A percentile compares a stretch with the other conserved stretches of the same genome.
Conservation (phyloP, 2,888 invertebrate genomes). For the Aphrophora alni region DNA sequence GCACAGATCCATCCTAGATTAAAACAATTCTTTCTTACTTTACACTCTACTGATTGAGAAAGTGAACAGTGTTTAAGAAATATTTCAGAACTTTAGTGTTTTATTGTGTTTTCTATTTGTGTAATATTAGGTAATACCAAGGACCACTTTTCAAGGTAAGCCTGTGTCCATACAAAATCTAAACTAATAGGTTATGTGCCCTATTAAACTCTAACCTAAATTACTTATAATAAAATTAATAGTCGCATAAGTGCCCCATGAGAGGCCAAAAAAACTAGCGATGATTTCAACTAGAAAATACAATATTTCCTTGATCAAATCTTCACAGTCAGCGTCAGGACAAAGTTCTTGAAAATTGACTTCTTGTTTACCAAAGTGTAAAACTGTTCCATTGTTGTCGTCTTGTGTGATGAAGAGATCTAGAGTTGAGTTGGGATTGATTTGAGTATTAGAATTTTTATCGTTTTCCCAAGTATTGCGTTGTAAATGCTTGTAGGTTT, state of each 20-base stretch:
- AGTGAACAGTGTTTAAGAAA: too few species aligned
- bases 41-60: too few species aligned
- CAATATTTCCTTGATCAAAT: not conserved
- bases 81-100: too few species aligned
- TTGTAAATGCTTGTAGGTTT: not conserved
- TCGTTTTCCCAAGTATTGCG: not conserved
- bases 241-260: not conserved
- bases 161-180: too few species aligned
- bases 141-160: too few species aligned
- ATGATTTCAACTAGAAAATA: not conserved
- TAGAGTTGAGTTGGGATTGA: not conserved
- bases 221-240: not conserved
- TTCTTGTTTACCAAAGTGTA: not conserved
- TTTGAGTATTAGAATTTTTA: not conserved
- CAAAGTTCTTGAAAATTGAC: not conserved
- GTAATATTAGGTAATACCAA: too few species aligned
- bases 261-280: not conserved
- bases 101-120: too few species aligned
- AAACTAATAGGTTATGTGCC: too few species aligned
- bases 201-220: too few species aligned
- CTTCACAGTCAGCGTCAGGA: not conserved
- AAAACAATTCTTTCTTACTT: too few species aligned
- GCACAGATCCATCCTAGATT: too few species aligned
- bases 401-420: not conserved
- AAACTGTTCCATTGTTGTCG: not conserved